Conservation (phyloP, 2,797 vertebrate species). For the Sebastes wilsoni region DNA sequence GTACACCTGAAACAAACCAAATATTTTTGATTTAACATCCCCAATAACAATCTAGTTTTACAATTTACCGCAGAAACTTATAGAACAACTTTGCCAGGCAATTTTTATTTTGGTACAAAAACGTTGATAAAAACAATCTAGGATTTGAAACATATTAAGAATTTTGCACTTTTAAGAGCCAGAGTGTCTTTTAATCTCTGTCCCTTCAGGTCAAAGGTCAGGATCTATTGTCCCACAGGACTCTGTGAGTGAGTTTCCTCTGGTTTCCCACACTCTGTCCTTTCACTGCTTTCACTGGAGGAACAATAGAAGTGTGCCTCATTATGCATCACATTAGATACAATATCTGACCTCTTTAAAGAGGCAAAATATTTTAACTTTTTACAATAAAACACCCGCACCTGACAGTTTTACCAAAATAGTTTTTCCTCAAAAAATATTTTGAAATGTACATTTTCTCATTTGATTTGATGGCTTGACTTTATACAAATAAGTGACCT, state of each 20-base stretch:
- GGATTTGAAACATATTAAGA: not conserved
- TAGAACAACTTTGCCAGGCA: not conserved
- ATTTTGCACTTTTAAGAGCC: not conserved
- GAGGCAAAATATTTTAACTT: not conserved
- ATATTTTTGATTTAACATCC: not conserved
- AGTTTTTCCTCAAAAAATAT: not conserved
- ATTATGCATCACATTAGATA: conserved; percentile 16
- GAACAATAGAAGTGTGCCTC: conserved; percentile 60
- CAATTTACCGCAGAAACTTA: too few relatives aligned
- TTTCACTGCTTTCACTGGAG: conserved; percentile 26
- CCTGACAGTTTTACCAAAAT: not conserved
- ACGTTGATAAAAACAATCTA: not conserved
- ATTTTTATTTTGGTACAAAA: too few relatives aligned
- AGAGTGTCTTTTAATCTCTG: not conserved
- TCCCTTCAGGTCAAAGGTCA: conserved; percentile 29
- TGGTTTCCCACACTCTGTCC: conserved; percentile 57
- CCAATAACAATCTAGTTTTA: not conserved
- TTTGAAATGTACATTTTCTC: not conserved
- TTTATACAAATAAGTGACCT: not conserved
- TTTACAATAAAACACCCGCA: not conserved
- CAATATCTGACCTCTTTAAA: not conserved
- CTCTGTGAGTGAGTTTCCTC: conserved; percentile 52
- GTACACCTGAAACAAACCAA: not conserved
- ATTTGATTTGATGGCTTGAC: not conserved
- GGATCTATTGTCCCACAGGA: conserved; percentile 16